phyloP scores from a whole-genome alignment of 2,888 invertebrate species.

The Lasiommata megera region DNA sequence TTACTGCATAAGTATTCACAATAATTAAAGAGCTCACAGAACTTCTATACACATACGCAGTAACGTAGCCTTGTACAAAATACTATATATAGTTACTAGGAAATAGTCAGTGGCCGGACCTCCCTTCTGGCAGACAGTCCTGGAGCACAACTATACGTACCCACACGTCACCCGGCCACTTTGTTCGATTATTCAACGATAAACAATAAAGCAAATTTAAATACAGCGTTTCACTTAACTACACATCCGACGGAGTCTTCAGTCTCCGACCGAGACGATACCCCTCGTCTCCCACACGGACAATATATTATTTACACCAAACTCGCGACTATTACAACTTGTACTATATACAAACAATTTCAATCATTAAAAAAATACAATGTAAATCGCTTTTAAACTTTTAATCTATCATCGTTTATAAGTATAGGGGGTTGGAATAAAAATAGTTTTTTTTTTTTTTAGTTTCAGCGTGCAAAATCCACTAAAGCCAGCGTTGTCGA shows the following conservation, averaged over 20 bases:
- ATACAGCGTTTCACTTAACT: slow-evolving; percentile 71
- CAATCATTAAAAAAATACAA: slow-evolving; percentile 73
- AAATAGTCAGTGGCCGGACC: slow-evolving; percentile 49
- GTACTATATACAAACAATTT: slow-evolving; percentile 81
- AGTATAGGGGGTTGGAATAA: slow-evolving; percentile 71
- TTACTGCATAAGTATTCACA: slow-evolving; percentile 74
- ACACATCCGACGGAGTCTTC: slow-evolving; percentile 42
- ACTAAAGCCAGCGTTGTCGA: slow-evolving; percentile 70
- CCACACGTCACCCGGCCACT: slow-evolving; percentile 54
- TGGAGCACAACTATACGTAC: slow-evolving; percentile 28
- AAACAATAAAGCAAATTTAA: slow-evolving; percentile 68
- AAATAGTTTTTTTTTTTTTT: slow-evolving; percentile 59
- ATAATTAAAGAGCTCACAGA: slow-evolving; percentile 69
- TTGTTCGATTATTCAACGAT: slow-evolving; percentile 65
- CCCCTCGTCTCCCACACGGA: slow-evolving; percentile 57
- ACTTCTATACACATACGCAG: slow-evolving; percentile 66
- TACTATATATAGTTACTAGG: slow-evolving; percentile 58
- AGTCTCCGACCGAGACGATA: slow-evolving; percentile 43
- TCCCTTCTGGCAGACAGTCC: slow-evolving; percentile 22
- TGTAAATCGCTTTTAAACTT: slow-evolving; percentile 69
- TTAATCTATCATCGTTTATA: slow-evolving; percentile 56
- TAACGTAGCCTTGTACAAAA: slow-evolving; percentile 71
- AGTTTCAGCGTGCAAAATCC: slow-evolving; percentile 72
- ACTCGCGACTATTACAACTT: slow-evolving; percentile 73
- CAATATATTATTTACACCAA: slow-evolving; percentile 38